Percentiles rank a stretch among this genome's conserved stretches.
phyloP scores from a whole-genome alignment of 2,113 vertebrate species.

The Paraplagusia blochii region DNA sequence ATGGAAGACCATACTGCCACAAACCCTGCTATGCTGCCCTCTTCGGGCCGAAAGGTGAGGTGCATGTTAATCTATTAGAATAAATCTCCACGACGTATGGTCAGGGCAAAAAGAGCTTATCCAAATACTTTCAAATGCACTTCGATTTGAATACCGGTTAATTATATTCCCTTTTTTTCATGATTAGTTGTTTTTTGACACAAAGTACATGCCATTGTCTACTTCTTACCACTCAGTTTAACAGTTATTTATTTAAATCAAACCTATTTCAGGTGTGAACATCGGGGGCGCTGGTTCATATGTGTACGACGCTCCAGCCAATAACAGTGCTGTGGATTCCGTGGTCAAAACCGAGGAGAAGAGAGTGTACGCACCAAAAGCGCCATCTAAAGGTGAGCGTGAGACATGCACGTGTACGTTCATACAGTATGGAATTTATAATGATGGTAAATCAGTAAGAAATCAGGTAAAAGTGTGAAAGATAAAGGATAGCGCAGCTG shows the following conservation, averaged over 20 bases:
- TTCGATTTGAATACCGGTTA: too few relatives aligned
- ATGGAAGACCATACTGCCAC: slow-evolving; percentile 87
- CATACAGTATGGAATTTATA: neutral
- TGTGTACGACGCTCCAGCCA: slow-evolving; percentile 85
- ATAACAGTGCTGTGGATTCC: slow-evolving; percentile 74
- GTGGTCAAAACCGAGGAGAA: slow-evolving; percentile 79
- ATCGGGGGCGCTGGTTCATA: slow-evolving; percentile 93
- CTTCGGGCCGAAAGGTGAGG: slow-evolving; percentile 86
- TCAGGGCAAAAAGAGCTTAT: neutral
- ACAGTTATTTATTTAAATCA: neutral
- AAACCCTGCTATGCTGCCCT: slow-evolving; percentile 90
- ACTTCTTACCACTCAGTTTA: neutral
- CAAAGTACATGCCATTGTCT: too few relatives aligned
- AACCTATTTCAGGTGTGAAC: slow-evolving; percentile 83
- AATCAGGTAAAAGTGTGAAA: neutral
- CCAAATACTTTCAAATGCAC: too few relatives aligned
- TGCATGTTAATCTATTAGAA: slow-evolving; percentile 4
- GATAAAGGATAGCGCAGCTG: too few relatives aligned
- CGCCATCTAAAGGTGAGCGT: slow-evolving; percentile 84
- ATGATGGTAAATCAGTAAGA: neutral
- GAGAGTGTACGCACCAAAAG: slow-evolving; percentile 73
- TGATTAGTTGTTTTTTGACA: too few relatives aligned
- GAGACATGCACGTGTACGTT: too few relatives aligned
- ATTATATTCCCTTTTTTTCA: too few relatives aligned
- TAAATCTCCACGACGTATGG: neutral